Base-by-base conservation (phyloP, 2,113 vertebrate species). In the Microcebus lehilahytsara region DNA sequence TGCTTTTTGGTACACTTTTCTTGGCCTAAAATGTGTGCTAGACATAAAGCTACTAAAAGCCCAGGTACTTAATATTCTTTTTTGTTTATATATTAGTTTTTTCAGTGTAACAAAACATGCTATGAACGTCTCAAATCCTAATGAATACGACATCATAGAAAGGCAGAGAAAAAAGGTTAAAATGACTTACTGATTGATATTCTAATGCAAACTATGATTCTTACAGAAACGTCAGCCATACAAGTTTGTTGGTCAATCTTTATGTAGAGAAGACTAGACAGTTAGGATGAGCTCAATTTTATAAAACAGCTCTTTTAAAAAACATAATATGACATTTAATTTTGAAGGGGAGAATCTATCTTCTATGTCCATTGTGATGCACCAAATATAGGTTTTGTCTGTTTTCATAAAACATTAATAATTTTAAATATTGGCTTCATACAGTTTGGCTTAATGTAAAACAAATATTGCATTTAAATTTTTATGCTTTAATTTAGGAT, bases 151-250 rank as follows among this genome's bases (percentile, higher is more conserved):
- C 85, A 53, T 27, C 37, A 89, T 78, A 84, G 17, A 77, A 95
- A 62, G 37, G 22, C 9, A 25, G 74, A 88, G 78, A n/a, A 78
- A 60, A 90, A 96, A 94, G 75, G n/a, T 0, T 46, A 94, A 91
- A 96, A 81, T 84, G 32, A 96, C 58, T 89, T 96, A 74, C 95
- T 56, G 67, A 67, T 62, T 71, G 95, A 20, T 77, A 93, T 75
- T 97, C 71, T 95, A 92, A 96, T 89, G 69, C 74, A 97, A 97
- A 97, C 87, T 93, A 11, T 95, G 77, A 95, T 85, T 87, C 46
- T 85, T 93, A 78, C 66, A 96, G 2, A 0, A 95, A 74, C 74
- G 49, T 95, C 37, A 94, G 66, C n/a, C 86, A 90, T 17, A 62
- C 16, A 42, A 30, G 13, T 88, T 86, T 85, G 30, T 78, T 72